phyloP scores from a whole-genome alignment of 2,888 invertebrate genomes.

The Dilophus febrilis region DNA sequence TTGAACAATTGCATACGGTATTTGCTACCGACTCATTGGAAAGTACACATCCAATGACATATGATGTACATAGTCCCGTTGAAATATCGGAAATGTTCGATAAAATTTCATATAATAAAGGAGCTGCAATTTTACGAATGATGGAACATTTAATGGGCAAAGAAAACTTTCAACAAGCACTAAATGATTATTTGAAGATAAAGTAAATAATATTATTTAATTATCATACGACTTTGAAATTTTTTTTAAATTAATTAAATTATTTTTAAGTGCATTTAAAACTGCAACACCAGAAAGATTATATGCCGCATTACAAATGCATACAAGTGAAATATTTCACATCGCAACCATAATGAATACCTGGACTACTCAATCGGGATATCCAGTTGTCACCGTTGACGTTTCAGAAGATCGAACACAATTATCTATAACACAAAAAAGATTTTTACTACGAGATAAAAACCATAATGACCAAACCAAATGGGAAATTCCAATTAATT shows the following conservation, averaged over 20 bases:
- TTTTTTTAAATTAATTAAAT: neutral
- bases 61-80: constrained; percentile 35
- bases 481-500: constrained; percentile 7
- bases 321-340: constrained; percentile 23
- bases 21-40: constrained; percentile 40
- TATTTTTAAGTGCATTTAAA: constrained; percentile 20
- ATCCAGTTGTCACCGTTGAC: constrained; percentile 40
- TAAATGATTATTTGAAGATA: constrained; percentile 35
- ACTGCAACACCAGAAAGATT: constrained; percentile 34
- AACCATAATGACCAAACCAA: neutral
- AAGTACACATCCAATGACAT: constrained; percentile 40
- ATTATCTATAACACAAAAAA: constrained; percentile 15
- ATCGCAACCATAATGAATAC: constrained; percentile 15
- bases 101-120: constrained; percentile 50
- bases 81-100: constrained; percentile 46
- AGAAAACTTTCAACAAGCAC: constrained; percentile 33
- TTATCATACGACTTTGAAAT: neutral
- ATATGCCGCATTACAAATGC: constrained; percentile 30
- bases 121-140: constrained; percentile 49
- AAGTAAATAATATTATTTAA: constrained; percentile 27
- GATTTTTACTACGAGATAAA: constrained; percentile 15
- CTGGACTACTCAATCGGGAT: constrained; percentile 50
- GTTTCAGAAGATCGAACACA: constrained; percentile 2
- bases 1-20: constrained; percentile 47
- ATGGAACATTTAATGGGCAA: constrained; percentile 42